These are phyloP conservation scores for Mesorhabditis sp. DNA, from an alignment of 2,888 invertebrate species.

Conservation along the genomic window DNA sequence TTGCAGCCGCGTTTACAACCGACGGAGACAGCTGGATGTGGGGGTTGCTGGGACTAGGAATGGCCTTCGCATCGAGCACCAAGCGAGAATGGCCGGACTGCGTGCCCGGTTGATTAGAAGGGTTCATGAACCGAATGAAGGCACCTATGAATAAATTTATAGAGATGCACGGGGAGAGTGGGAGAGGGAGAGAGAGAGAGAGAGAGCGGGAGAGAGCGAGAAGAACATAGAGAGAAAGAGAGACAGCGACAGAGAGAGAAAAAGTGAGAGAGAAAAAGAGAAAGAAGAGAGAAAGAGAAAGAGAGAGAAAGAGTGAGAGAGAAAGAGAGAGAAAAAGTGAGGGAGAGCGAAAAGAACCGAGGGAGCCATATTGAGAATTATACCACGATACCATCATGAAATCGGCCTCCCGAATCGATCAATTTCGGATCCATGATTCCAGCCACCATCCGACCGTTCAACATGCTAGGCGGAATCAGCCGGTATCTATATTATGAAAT, in stretches of 20 bases:
- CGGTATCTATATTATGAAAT: not conserved
- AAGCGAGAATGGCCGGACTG: not conserved
- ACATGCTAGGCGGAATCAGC: not conserved
- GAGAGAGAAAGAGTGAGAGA: too few relatives aligned
- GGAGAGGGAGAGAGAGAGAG: too few relatives aligned
- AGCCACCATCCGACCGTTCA: constrained; percentile 6
- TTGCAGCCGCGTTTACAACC: not conserved
- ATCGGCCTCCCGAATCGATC: not conserved
- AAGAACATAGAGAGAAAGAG: too few relatives aligned
- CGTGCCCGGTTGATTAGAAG: not conserved
- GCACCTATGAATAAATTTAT: not conserved
- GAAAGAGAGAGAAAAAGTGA: too few relatives aligned
- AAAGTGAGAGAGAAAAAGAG: too few relatives aligned
- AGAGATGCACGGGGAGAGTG: not conserved
- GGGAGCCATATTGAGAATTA: too few relatives aligned
- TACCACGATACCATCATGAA: not conserved
- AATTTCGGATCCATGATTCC: constrained; percentile 1
- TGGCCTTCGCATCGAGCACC: not conserved
- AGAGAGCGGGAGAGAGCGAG: too few relatives aligned
- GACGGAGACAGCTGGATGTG: not conserved
- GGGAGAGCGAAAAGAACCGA: too few relatives aligned
- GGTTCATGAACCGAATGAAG: constrained; percentile 5
- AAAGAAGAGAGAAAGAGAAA: too few relatives aligned
- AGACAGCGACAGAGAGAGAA: too few relatives aligned
- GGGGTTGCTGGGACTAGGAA: not conserved